Percentiles rank a stretch among this genome's conserved stretches.
Evolutionary conservation across 2,113 vertebrate genomes (phyloP).

Genomic region (Heterocephalus glaber): DNA sequence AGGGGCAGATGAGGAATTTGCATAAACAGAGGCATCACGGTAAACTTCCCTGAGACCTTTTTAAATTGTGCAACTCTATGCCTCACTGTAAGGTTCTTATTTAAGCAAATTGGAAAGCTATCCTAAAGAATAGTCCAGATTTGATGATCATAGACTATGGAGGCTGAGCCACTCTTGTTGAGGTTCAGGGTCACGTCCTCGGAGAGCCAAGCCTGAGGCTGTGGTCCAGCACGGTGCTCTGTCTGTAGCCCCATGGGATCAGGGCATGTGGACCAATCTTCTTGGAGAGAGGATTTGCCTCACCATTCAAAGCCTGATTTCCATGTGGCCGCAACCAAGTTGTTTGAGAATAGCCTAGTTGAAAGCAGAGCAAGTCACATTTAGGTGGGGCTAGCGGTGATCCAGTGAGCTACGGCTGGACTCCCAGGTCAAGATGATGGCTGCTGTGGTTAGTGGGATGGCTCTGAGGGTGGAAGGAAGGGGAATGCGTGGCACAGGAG

Average conservation of each 20-base stretch:
- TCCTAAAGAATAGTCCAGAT: neutral
- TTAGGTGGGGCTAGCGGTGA: neutral
- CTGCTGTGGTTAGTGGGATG: fast-evolving
- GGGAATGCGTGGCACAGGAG: fast-evolving
- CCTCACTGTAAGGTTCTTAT: neutral
- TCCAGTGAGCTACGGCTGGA: too few relatives aligned
- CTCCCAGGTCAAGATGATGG: neutral
- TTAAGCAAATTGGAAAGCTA: neutral
- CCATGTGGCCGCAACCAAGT: fast-evolving
- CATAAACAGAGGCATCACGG: fast-evolving
- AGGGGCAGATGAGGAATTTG: neutral
- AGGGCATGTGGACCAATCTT: neutral
- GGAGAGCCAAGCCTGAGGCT: fast-evolving
- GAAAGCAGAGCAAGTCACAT: neutral
- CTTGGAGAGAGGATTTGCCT: neutral
- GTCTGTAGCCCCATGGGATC: fast-evolving
- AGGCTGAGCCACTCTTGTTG: neutral
- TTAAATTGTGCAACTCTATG: too few relatives aligned
- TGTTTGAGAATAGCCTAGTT: neutral
- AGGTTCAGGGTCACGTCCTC: fast-evolving
- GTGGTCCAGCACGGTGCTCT: fast-evolving
- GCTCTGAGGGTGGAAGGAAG: neutral
- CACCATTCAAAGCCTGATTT: neutral
- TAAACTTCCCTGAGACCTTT: neutral
- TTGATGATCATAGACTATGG: fast-evolving